Evolutionary conservation across 2,888 invertebrate species (phyloP), one percentile per base, ranked within the genome.

Genomic region (Hypercompe scribonia): DNA sequence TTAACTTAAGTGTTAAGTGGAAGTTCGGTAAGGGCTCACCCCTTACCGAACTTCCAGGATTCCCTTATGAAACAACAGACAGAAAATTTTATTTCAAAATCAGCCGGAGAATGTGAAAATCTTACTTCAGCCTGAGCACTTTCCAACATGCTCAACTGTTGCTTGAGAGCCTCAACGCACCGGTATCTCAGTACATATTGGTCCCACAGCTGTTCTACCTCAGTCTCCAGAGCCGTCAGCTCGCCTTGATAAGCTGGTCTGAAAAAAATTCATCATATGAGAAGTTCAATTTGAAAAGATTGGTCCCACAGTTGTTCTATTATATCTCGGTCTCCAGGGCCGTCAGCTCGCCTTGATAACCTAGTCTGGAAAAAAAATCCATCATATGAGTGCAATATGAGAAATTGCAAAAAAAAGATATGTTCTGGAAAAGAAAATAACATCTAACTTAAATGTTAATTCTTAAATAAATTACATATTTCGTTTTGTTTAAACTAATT

Each of bases 231-330:
- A 68, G 97, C 97, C 75, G 98, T 98, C 91, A 99, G 98, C 92
- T 99, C 99, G 85, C 99, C 99, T 96, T 99, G 97, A 91, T 99
- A 99, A 0, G 99, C 99, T 0, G 99, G 99, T 70, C 98, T 98
- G 84, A 65, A 42, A 1, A 24, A 36, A 4, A 18, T 46, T 18
- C 15, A 39, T 39, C 39, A 39, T 39, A 39, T 39, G 10, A 46
- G 3, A 18, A 46, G 2, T 46, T 46, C 18, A 42, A 13, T 18
- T 42, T 42, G 8, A 42, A 13, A n/a, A n/a, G n/a, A 99, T 85
- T 98, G 97, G 61, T 97, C 97, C 94, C 99, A 99, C 33, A 99
- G 95, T 78, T 96, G 96, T 86, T 98, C 97, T 31, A n/a, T n/a
- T n/a, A n/a, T n/a, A 99, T 92, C 89, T 99, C 99, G 64, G 96